Base-by-base conservation (phyloP, 2,113 vertebrate species). In the Corvus hawaiiensis region DNA sequence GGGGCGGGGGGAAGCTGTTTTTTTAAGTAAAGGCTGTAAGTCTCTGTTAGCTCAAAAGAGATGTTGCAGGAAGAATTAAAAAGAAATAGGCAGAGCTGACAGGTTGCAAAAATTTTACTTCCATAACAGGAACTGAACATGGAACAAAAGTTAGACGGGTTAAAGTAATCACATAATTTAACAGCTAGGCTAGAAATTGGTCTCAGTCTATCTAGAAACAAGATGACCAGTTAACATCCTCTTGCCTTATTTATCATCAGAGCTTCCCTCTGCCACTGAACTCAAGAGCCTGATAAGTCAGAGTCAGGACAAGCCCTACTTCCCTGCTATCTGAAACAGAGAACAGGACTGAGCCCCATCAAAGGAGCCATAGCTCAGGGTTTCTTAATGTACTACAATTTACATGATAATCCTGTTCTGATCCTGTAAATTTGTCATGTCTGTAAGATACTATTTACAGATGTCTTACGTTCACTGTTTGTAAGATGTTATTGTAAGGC, bases 101-200 rank as follows among this genome's bases (percentile, higher is more conserved):
- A 84, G 49, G 22, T 32, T 51, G 19, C 32, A 85, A 95, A 91
- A 82, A 73, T 76, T 91, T 87, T 49, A 89, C 49, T 76, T 83
- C 24, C 32, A 28, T 52, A 39, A 13, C 0, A 6, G 64, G 62
- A 87, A 79, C 66, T 35, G 52, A 68, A 44, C 23, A 51, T 24
- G 48, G 48, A 87, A 82, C 6, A 49, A 8, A 67, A 75, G 61
- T 71, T 13, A 78, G 28, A 61, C 24, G 30, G 16, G 33, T 81
- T 87, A 44, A 86, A 41, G 24, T 48, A 75, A 89, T 52, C 52
- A 13, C 18, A 20, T 18, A 46, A 76, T 19, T 6, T 41, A 81
- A 75, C 23, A 75, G 54, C 19, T 55, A 55, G 13, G 35, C 21
- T 84, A 68, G 84, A 89, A 67, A 59, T 4, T 33, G 8, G 16